Evolutionary conservation across 2,113 vertebrate genomes (phyloP).

Genomic region (Aegithalos caudatus): DNA sequence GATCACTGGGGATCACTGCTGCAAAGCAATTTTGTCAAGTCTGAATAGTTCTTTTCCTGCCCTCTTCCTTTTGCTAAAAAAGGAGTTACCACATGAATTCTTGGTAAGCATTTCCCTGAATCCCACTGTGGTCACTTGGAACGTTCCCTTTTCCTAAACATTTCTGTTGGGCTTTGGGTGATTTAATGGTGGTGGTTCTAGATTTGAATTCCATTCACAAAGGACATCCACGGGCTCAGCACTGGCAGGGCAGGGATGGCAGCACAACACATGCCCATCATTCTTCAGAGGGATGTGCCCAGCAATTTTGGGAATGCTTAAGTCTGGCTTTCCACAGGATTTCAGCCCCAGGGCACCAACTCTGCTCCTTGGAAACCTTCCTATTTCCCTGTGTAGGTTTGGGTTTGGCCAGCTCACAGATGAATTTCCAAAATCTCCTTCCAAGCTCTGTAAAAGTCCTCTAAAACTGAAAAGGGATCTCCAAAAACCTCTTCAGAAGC

Average conservation of each 20-base stretch:
- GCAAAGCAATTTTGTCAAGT: background rate
- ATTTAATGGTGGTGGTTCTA: background rate
- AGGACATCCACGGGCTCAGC: fast-evolving
- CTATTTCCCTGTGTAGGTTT: fast-evolving
- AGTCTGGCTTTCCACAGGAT: fast-evolving
- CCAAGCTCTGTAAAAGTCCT: background rate
- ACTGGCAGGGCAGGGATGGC: background rate
- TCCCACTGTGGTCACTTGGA: background rate
- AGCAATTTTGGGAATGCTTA: background rate
- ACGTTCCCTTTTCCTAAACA: background rate
- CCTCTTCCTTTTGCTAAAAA: background rate
- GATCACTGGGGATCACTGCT: background rate
- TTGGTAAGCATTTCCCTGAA: background rate
- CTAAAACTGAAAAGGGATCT: background rate
- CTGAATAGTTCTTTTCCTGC: background rate
- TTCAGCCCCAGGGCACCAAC: background rate
- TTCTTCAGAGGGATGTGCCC: background rate
- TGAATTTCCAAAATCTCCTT: background rate
- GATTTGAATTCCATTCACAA: background rate
- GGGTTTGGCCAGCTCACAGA: background rate
- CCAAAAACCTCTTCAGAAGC: background rate
- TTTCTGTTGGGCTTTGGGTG: background rate
- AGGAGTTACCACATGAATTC: background rate
- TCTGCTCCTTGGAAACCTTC: background rate
- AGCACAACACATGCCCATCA: fast-evolving